phyloP scores from a whole-genome alignment of 2,888 invertebrate species.

The Chymomyza fuscimana region DNA sequence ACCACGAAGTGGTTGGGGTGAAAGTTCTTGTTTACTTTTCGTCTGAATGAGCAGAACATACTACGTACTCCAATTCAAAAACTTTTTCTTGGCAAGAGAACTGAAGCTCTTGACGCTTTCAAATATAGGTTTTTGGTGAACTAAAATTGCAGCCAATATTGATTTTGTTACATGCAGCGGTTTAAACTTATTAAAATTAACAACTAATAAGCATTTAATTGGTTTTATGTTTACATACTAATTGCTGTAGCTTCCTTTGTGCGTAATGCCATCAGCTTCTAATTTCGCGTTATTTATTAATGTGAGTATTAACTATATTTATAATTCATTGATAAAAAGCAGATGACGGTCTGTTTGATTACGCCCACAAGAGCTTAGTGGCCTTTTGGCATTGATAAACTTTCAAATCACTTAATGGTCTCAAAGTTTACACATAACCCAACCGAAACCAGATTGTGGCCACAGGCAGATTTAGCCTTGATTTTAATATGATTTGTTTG shows the following conservation, averaged over 20 bases:
- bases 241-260: neutral
- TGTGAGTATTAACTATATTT: neutral
- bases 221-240: neutral
- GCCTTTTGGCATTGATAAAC: slow-evolving; percentile 25
- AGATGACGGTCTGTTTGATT: slow-evolving; percentile 13
- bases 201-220: neutral
- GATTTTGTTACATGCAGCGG: neutral
- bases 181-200: neutral
- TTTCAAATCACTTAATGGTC: slow-evolving; percentile 57
- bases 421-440: slow-evolving; percentile 41
- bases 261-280: too few relatives aligned
- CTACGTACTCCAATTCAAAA: too few relatives aligned
- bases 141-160: neutral
- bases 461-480: slow-evolving; percentile 38
- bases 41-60: too few relatives aligned
- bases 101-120: neutral
- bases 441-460: slow-evolving; percentile 18
- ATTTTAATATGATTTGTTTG: slow-evolving; percentile 43
- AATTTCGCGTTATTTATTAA: neutral
- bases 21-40: too few relatives aligned
- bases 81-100: too few relatives aligned
- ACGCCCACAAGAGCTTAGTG: neutral
- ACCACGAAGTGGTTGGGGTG: too few relatives aligned
- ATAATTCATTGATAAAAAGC: slow-evolving; percentile 16
- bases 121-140: neutral